Conservation (phyloP, 2,113 vertebrate genomes). For the Odocoileus hemionus region DNA sequence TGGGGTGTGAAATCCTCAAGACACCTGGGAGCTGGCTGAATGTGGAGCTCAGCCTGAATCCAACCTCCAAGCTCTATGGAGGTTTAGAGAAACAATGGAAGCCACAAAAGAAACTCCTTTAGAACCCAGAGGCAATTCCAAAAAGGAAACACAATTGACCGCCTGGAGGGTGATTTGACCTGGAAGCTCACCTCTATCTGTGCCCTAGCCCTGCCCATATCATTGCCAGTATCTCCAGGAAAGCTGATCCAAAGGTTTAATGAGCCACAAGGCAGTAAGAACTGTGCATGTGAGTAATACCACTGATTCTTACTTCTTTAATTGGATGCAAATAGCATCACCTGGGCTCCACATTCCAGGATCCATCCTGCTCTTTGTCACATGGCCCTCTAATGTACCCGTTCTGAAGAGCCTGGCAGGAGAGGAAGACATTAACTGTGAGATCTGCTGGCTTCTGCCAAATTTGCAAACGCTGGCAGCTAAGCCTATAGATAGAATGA, state of each 20-base stretch:
- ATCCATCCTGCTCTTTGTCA: constrained; percentile 65
- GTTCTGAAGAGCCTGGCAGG: constrained; percentile 78
- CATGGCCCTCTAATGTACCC: constrained; percentile 63
- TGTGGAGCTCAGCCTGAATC: background rate
- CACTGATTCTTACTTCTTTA: constrained; percentile 35
- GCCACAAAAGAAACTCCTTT: background rate
- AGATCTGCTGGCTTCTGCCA: constrained; percentile 78
- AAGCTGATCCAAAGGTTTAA: constrained; percentile 42
- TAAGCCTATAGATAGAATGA: constrained; percentile 78
- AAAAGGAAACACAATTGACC: constrained; percentile 15
- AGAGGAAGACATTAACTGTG: constrained; percentile 75
- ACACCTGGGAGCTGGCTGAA: background rate
- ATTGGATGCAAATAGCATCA: constrained; percentile 69
- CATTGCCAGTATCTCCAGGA: background rate
- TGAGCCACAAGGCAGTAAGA: background rate
- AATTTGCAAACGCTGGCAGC: constrained; percentile 77
- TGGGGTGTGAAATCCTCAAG: background rate
- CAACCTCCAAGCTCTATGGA: background rate
- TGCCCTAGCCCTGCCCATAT: background rate
- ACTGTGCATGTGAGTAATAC: background rate
- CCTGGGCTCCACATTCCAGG: constrained; percentile 48
- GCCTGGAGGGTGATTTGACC: background rate
- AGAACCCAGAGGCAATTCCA: constrained; percentile 1
- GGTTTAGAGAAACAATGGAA: background rate
- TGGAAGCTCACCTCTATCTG: constrained; percentile 17